Evolutionary conservation across 92 coral and sea anemone genomes (phyloP).

Genomic region (Blastomussa wellsi): DNA sequence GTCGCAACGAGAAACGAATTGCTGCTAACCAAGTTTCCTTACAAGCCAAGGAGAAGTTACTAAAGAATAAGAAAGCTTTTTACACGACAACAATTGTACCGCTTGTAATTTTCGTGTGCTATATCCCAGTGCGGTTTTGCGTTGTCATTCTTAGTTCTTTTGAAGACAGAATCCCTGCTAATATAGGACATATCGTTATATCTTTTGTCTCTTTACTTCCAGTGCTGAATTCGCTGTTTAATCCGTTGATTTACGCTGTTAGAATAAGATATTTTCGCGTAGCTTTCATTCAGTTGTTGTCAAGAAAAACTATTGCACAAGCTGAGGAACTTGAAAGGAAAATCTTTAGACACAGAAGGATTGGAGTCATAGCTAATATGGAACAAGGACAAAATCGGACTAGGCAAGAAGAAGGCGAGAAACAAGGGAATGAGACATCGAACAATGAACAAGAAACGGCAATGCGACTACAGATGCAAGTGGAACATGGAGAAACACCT

Average conservation of each 20-base stretch:
- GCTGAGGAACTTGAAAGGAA: slow-evolving; percentile 4
- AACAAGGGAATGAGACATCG: neutral
- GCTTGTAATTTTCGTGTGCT: neutral
- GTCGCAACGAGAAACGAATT: neutral
- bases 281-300: slow-evolving; percentile 1
- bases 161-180: neutral
- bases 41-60: neutral
- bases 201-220: no score
- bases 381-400: neutral
- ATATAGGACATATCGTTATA: no score
- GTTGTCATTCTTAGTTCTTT: no score
- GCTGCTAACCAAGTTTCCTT: neutral
- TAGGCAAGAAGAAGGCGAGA: neutral
- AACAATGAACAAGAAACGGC: neutral
- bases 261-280: slow-evolving; percentile 7
- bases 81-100: neutral
- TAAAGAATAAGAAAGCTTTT: neutral
- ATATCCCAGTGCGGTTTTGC: neutral
- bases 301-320: neutral
- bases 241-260: slow-evolving; percentile 6
- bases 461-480: neutral
- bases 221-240: no score
- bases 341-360: neutral
- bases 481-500: neutral
- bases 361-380: neutral